A percentile compares a stretch with the other conserved stretches of the same genome.
Conservation (phyloP, 2,888 invertebrate species). For the Cephus pulcher region DNA sequence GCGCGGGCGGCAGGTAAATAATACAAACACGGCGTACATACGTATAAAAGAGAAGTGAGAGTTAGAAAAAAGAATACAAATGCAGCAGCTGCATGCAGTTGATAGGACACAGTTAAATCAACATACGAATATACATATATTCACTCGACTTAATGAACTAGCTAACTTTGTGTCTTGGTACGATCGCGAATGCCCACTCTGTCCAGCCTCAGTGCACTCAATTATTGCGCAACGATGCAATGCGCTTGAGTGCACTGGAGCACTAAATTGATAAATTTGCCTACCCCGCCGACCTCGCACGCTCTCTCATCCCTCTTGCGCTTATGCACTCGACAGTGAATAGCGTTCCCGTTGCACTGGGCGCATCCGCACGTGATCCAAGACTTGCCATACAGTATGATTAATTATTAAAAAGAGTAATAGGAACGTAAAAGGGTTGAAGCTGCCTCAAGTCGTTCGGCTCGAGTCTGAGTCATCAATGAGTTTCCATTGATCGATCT, state of each 20-base stretch:
- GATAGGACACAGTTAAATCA: background rate
- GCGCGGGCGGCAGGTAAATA: too few species aligned
- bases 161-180: background rate
- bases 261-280: slow-evolving; percentile 64
- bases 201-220: slow-evolving; percentile 24
- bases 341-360: background rate
- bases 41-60: background rate
- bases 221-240: slow-evolving; percentile 43
- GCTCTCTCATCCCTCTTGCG: slow-evolving; percentile 13
- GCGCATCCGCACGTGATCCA: background rate
- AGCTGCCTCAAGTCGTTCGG: background rate
- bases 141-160: background rate
- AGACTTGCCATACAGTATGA: background rate
- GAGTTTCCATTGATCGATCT: background rate
- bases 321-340: background rate
- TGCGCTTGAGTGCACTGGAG: slow-evolving; percentile 45
- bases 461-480: background rate
- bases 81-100: background rate
- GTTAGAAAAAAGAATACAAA: background rate
- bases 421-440: background rate
- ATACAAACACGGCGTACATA: too few species aligned
- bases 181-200: background rate
- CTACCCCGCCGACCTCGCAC: slow-evolving; percentile 49
- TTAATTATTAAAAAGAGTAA: background rate
- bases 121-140: background rate